A percentile compares a stretch with the other conserved stretches of the same genome.
Conservation (phyloP, 2,888 invertebrate species). For the Mycalesis mineus region DNA sequence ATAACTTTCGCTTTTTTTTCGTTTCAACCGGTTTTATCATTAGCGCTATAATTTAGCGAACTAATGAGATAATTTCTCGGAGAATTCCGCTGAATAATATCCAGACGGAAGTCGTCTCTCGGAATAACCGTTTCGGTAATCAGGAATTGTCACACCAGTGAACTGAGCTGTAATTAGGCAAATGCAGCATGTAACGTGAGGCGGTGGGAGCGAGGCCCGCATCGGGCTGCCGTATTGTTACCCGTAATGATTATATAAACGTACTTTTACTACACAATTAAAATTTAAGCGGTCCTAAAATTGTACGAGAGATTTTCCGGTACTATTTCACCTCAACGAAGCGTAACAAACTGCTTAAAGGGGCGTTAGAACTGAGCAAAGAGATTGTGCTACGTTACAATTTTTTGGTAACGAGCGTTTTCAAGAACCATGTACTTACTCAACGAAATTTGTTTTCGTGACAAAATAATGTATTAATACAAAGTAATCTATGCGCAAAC, state of each 20-base stretch:
- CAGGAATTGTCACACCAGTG: constrained; percentile 67
- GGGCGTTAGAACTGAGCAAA: constrained; percentile 38
- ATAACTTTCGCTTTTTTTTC: constrained; percentile 33
- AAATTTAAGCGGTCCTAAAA: constrained; percentile 74
- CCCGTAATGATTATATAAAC: constrained; percentile 73
- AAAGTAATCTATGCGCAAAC: too few relatives aligned
- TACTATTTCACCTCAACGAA: constrained; percentile 62
- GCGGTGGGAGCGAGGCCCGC: constrained; percentile 34
- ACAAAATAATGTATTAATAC: too few relatives aligned
- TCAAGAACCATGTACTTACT: too few relatives aligned
- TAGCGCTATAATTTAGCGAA: constrained; percentile 1
- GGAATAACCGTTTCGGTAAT: constrained; percentile 65
- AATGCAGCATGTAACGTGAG: constrained; percentile 68
- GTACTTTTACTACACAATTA: constrained; percentile 74
- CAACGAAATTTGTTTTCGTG: too few relatives aligned
- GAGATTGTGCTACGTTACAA: constrained; percentile 28
- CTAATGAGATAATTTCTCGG: constrained; percentile 4
- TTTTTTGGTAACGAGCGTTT: constrained; percentile 4
- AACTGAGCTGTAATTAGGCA: constrained; percentile 70
- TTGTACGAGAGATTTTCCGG: constrained; percentile 58
- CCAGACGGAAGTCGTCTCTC: constrained; percentile 40
- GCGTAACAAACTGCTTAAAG: constrained; percentile 52
- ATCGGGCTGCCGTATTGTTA: constrained; percentile 56
- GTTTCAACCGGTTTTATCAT: constrained; percentile 6
- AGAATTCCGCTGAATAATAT: constrained; percentile 31